These are phyloP conservation scores for Campylorhamphus procurvoides DNA, from an alignment of 2,113 vertebrate genomes.

Conservation along the genomic window DNA sequence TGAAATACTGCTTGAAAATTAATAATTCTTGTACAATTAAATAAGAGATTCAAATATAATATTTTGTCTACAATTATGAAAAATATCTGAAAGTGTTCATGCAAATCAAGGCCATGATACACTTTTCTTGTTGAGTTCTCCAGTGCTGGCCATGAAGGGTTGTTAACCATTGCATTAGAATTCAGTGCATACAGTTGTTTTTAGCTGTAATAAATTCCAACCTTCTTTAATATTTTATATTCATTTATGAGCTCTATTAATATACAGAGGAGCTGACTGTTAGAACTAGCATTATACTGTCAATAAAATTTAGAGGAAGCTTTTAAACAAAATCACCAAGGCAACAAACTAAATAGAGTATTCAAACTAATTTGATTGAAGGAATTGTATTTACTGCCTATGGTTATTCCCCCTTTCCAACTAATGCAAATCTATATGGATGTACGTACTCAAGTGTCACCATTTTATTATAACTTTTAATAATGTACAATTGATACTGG, in stretches of 20 bases:
- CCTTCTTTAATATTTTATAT: constrained; percentile 51
- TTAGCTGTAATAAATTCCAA: constrained; percentile 1
- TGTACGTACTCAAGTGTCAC: background rate
- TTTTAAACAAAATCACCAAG: constrained; percentile 37
- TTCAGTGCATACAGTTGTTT: background rate
- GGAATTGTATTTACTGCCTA: background rate
- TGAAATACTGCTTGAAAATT: background rate
- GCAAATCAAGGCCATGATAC: background rate
- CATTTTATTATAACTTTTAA: background rate
- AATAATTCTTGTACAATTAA: background rate
- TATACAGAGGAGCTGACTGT: constrained; percentile 2
- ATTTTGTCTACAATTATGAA: background rate
- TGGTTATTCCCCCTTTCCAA: background rate
- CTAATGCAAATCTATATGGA: background rate
- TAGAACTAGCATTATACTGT: constrained; percentile 2
- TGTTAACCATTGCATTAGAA: background rate
- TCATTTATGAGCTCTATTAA: constrained; percentile 56
- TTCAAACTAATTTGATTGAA: constrained; percentile 23
- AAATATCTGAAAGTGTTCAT: background rate
- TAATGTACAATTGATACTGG: background rate
- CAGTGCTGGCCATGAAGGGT: background rate
- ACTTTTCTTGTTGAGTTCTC: background rate
- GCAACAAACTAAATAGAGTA: background rate
- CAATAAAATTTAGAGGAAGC: constrained; percentile 48
- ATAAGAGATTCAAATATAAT: background rate